Percentiles rank a stretch among this genome's conserved stretches.
phyloP scores from a whole-genome alignment of 1,140 invertebrate species.

The Proales similis region DNA sequence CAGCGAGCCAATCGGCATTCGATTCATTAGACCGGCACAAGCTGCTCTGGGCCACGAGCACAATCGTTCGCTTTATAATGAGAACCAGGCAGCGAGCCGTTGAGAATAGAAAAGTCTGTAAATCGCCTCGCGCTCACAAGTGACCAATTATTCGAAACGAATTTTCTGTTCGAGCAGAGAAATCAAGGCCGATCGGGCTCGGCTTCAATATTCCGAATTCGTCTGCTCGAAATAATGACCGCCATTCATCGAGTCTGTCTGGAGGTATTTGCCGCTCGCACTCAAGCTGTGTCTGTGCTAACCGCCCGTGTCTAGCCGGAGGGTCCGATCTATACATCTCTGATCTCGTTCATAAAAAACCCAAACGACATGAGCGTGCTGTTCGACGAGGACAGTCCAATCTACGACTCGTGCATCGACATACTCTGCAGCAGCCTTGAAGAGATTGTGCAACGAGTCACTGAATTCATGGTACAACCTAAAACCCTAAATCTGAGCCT shows the following conservation, averaged over 20 bases:
- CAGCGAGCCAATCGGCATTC: too few relatives aligned
- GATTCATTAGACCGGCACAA: conserved; percentile 37
- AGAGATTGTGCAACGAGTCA: conserved; percentile 26
- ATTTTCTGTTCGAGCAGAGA: neutral
- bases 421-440: conserved; percentile 18
- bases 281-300: neutral
- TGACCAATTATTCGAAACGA: neutral
- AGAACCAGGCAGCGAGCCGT: conserved; percentile 10
- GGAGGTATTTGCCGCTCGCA: neutral
- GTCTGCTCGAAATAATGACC: conserved; percentile 35
- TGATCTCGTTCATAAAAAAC: conserved; percentile 21
- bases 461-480: conserved; percentile 26
- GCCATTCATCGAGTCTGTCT: conserved; percentile 29
- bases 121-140: neutral
- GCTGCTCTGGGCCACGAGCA: conserved; percentile 19
- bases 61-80: conserved; percentile 21
- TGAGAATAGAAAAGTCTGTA: conserved; percentile 4
- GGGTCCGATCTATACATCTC: conserved; percentile 34
- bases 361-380: conserved; percentile 33
- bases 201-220: conserved; percentile 24
- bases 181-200: conserved; percentile 25
- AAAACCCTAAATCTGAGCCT: neutral
- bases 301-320: conserved; percentile 6
- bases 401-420: conserved; percentile 9
- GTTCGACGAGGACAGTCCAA: conserved; percentile 20